A percentile compares a stretch with the other conserved stretches of the same genome.
phyloP scores from a whole-genome alignment of 2,888 invertebrate genomes.

The Phasia obesa region DNA sequence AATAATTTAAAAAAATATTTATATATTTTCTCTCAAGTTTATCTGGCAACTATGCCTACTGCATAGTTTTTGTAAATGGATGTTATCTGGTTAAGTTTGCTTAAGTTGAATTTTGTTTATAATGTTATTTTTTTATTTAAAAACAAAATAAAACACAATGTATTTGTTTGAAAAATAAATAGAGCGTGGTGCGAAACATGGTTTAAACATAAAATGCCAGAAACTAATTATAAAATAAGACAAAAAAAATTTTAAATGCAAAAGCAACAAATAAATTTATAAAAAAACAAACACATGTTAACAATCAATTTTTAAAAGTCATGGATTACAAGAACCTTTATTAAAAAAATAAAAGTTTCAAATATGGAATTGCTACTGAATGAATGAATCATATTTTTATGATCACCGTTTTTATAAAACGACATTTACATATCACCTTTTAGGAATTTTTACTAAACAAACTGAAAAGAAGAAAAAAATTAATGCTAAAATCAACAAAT shows the following conservation, averaged over 20 bases:
- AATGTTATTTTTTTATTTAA: slow-evolving; percentile 11
- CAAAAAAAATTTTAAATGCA: slow-evolving; percentile 41
- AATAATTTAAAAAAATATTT: no score
- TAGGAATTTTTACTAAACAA: slow-evolving; percentile 48
- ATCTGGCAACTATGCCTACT: not conserved
- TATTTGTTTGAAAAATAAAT: slow-evolving; percentile 50
- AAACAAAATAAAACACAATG: slow-evolving; percentile 45
- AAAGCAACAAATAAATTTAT: slow-evolving; percentile 11
- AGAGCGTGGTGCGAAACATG: slow-evolving; percentile 62
- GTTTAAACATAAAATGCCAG: slow-evolving; percentile 44
- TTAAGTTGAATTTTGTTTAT: slow-evolving; percentile 17
- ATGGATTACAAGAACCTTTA: slow-evolving; percentile 26
- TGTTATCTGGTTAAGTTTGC: slow-evolving; percentile 5
- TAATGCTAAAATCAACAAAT: slow-evolving; percentile 33
- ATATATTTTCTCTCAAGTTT: no score
- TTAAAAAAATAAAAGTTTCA: not conserved
- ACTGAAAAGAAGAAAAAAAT: not conserved
- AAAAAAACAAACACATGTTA: slow-evolving; percentile 20
- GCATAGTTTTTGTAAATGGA: slow-evolving; percentile 20
- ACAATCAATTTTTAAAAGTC: slow-evolving; percentile 22
- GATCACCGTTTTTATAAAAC: slow-evolving; percentile 30
- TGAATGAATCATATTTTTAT: slow-evolving; percentile 58
- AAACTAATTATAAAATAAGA: slow-evolving; percentile 26
- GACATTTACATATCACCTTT: slow-evolving; percentile 45
- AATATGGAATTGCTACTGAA: not conserved